Base-by-base conservation (phyloP, 30 jellyfish, hydroid and myxozoan species). In the Aurelia coerulea region DNA sequence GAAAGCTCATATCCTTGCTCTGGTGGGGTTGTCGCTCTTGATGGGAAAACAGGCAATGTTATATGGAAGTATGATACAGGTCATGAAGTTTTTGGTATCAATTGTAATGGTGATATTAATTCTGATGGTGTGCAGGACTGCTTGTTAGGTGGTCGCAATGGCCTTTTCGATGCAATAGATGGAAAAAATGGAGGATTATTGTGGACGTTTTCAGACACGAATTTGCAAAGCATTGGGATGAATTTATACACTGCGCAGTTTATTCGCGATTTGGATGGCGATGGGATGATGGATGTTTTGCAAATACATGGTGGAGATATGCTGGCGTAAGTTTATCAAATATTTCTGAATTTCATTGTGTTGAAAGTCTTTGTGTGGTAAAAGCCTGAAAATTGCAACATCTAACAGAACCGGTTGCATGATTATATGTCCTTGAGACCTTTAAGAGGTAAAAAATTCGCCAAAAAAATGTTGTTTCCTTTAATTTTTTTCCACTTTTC, bases 281-380 rank as follows among this genome's bases (percentile, higher is more conserved):
- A 93, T 88, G 96, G 96, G 9, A 81, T 93, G 15, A 70, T 79
- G 91, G 98, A 93, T 35, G 93, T 93, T 39, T 41, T 93, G 52
- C 97, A 87, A 73, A 53, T 83, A 2, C 97, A 93, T 62, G 98
- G 98, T 11, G 98, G 98, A 6, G 98, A 93, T 69, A 87, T 92
- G n/a, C 62, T 15, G 8, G 92, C 96, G 98, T 93, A 87, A 54
- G 98, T 92, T 9, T 52, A 17, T 32, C 56, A 4, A 46, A 2
- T 42, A 62, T 6, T 6, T 17, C 1, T 10, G 0, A 62, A 17
- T 62, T 17, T 62, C 14, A 13, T 62, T 17, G 35, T 17, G 4
- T 62, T 62, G 11, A 17, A 0, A 10, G 72, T 62, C 35, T 4
- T 46, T 46, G 56, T 46, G 56, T 46, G 12, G 1, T 46, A 46